These are phyloP conservation scores for Harpia harpyja DNA, from an alignment of 2,797 vertebrate species.

Conservation along the genomic window DNA sequence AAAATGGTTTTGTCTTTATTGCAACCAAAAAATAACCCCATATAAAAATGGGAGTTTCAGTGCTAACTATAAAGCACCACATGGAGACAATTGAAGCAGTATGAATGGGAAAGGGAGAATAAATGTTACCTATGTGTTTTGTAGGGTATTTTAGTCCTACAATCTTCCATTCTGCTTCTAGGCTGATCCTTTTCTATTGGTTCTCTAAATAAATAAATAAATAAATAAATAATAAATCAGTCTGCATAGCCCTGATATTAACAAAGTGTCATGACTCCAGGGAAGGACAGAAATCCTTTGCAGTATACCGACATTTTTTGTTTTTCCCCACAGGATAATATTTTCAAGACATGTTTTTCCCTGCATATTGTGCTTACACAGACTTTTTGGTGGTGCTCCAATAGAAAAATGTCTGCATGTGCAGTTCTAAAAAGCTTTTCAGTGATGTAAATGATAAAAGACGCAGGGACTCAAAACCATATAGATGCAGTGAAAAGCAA, in stretches of 20 bases:
- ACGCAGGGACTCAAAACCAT: conserved; percentile 36
- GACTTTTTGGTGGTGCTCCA: conserved; percentile 50
- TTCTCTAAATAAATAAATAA: not conserved
- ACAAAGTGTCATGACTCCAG: not conserved
- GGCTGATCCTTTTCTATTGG: not conserved
- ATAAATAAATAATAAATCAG: not conserved
- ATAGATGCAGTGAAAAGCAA: conserved; percentile 25
- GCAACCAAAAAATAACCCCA: not conserved
- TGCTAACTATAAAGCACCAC: not conserved
- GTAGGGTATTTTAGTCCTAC: not conserved
- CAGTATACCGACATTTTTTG: not conserved
- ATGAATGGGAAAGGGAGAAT: not conserved
- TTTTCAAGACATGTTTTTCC: conserved; percentile 39
- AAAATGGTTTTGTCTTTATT: not conserved
- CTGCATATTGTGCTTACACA: conserved; percentile 47
- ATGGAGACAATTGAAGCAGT: not conserved
- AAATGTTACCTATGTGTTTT: not conserved
- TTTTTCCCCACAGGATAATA: not conserved
- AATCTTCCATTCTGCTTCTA: not conserved
- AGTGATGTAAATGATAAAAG: conserved; percentile 59
- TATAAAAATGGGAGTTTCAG: not conserved
- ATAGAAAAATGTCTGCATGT: conserved; percentile 31
- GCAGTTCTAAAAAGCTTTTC: conserved; percentile 63
- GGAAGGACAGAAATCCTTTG: conserved; percentile 8
- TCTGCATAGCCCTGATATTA: not conserved